These are phyloP conservation scores for Temnothorax rugatulus DNA, from an alignment of 2,888 invertebrate genomes.

Conservation along the genomic window DNA sequence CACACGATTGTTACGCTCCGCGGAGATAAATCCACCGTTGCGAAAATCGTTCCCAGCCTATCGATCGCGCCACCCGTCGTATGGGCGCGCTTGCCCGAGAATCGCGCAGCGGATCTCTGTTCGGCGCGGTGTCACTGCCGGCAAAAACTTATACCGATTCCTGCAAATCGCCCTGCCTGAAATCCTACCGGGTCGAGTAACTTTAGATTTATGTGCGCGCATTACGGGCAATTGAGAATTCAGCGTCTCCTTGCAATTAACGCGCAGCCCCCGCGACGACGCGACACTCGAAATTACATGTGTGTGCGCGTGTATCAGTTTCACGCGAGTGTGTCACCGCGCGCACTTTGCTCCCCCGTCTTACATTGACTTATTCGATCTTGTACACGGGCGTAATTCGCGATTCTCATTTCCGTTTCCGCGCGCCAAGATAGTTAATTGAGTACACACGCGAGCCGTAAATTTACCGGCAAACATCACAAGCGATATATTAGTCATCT, in stretches of 20 bases:
- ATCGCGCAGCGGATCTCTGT: background rate
- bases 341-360: background rate
- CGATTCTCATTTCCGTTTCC: conserved; percentile 39
- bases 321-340: background rate
- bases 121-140: background rate
- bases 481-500: background rate
- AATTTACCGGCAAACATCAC: background rate
- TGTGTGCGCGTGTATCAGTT: conserved; percentile 19
- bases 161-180: background rate
- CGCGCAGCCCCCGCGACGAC: background rate
- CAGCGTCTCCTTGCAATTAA: background rate
- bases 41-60: conserved; percentile 7
- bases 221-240: background rate
- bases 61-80: background rate
- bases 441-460: background rate
- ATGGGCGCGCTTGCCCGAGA: background rate
- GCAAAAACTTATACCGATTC: conserved; percentile 19
- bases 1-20: conserved; percentile 24
- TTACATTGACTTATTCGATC: conserved; percentile 31
- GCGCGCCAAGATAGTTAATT: conserved; percentile 35
- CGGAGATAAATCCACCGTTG: conserved; percentile 30
- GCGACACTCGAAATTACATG: conserved; percentile 2
- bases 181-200: background rate
- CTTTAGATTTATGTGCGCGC: conserved; percentile 7
- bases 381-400: background rate